Conservation (phyloP, 2,797 vertebrate genomes). For the Crenuchus spilurus region DNA sequence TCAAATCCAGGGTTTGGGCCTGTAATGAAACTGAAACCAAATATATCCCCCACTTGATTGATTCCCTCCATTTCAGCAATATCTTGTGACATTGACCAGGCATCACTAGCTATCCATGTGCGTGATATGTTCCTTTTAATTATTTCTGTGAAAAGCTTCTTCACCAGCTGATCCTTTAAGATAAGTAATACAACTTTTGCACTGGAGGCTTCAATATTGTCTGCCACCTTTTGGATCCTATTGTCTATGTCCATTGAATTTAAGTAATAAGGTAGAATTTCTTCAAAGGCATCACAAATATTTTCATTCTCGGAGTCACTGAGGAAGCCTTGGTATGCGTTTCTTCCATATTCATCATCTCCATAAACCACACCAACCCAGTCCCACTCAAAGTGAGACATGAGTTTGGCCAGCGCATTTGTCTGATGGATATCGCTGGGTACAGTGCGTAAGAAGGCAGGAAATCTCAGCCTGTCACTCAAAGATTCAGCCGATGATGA, state of each 20-base stretch:
- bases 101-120: slow-evolving; percentile 72
- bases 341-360: slow-evolving; percentile 72
- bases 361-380: slow-evolving; percentile 72
- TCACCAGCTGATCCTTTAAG: slow-evolving; percentile 63
- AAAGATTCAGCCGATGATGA: slow-evolving; percentile 67
- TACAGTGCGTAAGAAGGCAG: slow-evolving; percentile 69
- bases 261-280: slow-evolving; percentile 60
- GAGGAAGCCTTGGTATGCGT: slow-evolving; percentile 66
- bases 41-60: slow-evolving; percentile 67
- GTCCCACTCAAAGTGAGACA: slow-evolving; percentile 65
- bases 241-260: neutral
- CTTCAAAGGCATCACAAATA: slow-evolving; percentile 68
- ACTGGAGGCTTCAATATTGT: slow-evolving; percentile 57
- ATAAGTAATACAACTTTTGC: slow-evolving; percentile 70
- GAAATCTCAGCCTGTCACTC: slow-evolving; percentile 66
- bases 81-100: slow-evolving; percentile 62
- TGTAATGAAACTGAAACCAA: slow-evolving; percentile 68
- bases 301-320: slow-evolving; percentile 44
- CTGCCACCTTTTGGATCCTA: slow-evolving; percentile 49
- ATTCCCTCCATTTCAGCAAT: slow-evolving; percentile 65
- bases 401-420: slow-evolving; percentile 63
- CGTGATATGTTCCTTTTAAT: slow-evolving; percentile 62
- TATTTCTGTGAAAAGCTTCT: slow-evolving; percentile 66
- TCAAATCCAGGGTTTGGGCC: slow-evolving; percentile 62
- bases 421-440: slow-evolving; percentile 72